Base-by-base conservation (phyloP, 2,797 vertebrate species). In the Discoglossus pictus region DNA sequence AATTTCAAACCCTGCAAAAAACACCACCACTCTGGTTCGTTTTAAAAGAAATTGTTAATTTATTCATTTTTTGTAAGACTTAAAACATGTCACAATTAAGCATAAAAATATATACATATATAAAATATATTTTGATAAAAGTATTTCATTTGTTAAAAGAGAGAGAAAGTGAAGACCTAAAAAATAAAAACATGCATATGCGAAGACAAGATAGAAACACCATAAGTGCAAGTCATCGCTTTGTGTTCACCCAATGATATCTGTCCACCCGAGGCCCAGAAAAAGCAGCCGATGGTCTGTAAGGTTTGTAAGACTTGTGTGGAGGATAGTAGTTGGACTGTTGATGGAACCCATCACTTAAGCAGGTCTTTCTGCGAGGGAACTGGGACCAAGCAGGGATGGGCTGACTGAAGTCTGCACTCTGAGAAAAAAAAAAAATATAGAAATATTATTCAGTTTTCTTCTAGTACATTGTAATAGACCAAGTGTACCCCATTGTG, bases 231-330 rank as follows among this genome's bases (percentile, higher is more conserved):
- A 11, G 46, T 75, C 78, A 90, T 1, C 84, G 79, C 64, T 83
- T 89, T 60, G 90, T 89, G 76, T 92, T 97, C 80, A 98, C 84
- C 96, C 96, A 99, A 79, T 98, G 97, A 81, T 94, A 98, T 53
- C 93, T 90, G 80, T 98, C 97, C 0, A 93, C 65, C 0, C 91
- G 84, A 0, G 84, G 92, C 31, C 90, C 91, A 0, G 75, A 11
- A 39, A 93, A 90, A 9, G 81, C 70, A 1, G 85, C 79, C 0
- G 74, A 60, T 13, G 90, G 73, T 12, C 88, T 78, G 51, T 83
- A 86, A 60, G 66, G 38, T 73, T 88, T 94, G 73, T 88, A 86
- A 12, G 40, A 35, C 65, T 89, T 94, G 77, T 83, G 86, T 63
- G 53, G 56, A 3, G 61, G 36, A 31, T 88, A 86, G 44, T 77